A percentile compares a stretch with the other conserved stretches of the same genome.
These are phyloP conservation scores for Platerodrilus igneus DNA, from an alignment of 2,888 invertebrate genomes.

Conservation along the genomic window DNA sequence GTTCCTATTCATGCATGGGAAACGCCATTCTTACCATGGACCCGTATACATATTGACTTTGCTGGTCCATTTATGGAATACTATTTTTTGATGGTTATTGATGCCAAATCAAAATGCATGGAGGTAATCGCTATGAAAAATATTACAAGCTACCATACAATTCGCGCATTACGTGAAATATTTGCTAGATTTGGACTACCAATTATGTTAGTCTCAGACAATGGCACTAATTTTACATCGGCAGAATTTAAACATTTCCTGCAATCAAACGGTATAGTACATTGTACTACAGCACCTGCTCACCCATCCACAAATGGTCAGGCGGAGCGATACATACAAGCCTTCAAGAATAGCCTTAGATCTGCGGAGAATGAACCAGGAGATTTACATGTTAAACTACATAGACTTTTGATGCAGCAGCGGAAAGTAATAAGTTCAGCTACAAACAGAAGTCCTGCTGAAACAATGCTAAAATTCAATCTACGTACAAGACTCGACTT, in stretches of 20 bases:
- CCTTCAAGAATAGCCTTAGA: conserved; percentile 18
- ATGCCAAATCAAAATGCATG: conserved; percentile 23
- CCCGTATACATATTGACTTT: conserved; percentile 33
- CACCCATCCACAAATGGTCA: conserved; percentile 29
- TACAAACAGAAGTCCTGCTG: conserved; percentile 17
- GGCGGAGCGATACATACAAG: conserved; percentile 26
- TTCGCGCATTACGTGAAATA: conserved; percentile 13
- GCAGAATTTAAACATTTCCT: conserved; percentile 24
- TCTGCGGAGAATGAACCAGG: conserved; percentile 7
- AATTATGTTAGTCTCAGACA: conserved; percentile 24
- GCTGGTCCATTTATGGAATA: conserved; percentile 25
- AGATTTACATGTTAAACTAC: conserved; percentile 12
- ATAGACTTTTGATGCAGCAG: conserved; percentile 18
- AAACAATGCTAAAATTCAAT: conserved; percentile 17
- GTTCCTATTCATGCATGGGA: conserved; percentile 25
- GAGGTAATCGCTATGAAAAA: conserved; percentile 23
- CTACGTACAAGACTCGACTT: conserved; percentile 14
- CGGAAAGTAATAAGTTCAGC: conserved; percentile 16
- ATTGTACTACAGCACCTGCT: conserved; percentile 25
- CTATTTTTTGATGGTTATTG: conserved; percentile 16
- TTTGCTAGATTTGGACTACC: conserved; percentile 26
- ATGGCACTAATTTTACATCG: conserved; percentile 27
- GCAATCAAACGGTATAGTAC: conserved; percentile 20
- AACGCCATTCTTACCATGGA: conserved; percentile 23
- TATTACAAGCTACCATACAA: conserved; percentile 13